These are phyloP conservation scores for Brachypterus glaber DNA, from an alignment of 2,888 invertebrate species.

Conservation along the genomic window DNA sequence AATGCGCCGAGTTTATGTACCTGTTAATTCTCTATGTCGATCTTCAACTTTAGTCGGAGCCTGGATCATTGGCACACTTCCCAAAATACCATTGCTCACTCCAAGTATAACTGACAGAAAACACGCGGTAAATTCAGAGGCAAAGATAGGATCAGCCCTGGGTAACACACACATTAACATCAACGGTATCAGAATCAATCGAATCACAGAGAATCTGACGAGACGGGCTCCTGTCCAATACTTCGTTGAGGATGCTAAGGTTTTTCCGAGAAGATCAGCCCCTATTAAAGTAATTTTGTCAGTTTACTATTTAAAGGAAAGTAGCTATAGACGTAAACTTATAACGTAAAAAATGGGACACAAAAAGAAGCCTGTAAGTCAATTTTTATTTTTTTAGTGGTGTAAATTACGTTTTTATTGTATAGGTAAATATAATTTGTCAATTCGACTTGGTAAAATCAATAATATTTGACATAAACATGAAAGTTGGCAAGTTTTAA, in stretches of 20 bases:
- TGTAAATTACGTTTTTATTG: too few species aligned
- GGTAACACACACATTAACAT: slow-evolving; percentile 76
- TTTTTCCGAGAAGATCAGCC: slow-evolving; percentile 75
- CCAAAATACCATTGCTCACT: slow-evolving; percentile 77
- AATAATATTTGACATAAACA: too few species aligned
- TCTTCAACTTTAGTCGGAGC: slow-evolving; percentile 81
- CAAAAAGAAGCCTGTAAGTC: too few species aligned
- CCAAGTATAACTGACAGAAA: slow-evolving; percentile 62
- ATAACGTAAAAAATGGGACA: too few species aligned
- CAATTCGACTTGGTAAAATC: too few species aligned
- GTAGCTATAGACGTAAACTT: too few species aligned
- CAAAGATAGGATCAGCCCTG: slow-evolving; percentile 62
- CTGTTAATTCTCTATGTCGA: slow-evolving; percentile 78
- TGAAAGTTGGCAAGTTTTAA: too few species aligned
- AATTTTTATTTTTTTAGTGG: too few species aligned
- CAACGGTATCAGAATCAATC: slow-evolving; percentile 69
- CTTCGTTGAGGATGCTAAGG: slow-evolving; percentile 69
- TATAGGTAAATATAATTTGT: too few species aligned
- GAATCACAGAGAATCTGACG: slow-evolving; percentile 61
- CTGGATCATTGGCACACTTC: slow-evolving; percentile 87
- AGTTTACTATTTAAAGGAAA: too few species aligned
- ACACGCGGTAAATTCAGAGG: slow-evolving; percentile 57
- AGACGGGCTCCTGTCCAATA: slow-evolving; percentile 76
- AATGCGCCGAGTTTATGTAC: too few species aligned
- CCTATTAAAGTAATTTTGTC: too few species aligned